These are phyloP conservation scores for Tipula unca DNA, from an alignment of 2,888 invertebrate species.

Conservation along the genomic window DNA sequence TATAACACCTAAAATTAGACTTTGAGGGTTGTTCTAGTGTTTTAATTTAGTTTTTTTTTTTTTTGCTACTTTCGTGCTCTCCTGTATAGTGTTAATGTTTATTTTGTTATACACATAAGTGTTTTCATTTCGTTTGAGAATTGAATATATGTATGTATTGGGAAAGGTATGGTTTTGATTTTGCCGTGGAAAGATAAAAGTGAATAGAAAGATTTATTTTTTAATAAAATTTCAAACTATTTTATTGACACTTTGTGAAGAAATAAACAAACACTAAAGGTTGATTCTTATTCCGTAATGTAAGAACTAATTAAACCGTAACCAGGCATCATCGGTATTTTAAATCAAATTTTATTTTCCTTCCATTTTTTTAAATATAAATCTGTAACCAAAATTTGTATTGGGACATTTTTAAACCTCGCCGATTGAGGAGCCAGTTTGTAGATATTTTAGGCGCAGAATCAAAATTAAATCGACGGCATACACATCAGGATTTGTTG, in stretches of 20 bases:
- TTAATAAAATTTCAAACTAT: background rate
- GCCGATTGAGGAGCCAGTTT: too few relatives aligned
- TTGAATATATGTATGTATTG: background rate
- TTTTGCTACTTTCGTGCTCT: background rate
- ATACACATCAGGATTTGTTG: too few relatives aligned
- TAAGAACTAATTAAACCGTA: too few relatives aligned
- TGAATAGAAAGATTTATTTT: background rate
- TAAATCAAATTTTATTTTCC: too few relatives aligned
- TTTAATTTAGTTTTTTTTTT: background rate
- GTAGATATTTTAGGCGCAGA: too few relatives aligned
- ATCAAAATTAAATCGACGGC: too few relatives aligned
- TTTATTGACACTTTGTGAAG: background rate
- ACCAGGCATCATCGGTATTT: too few relatives aligned
- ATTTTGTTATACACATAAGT: background rate
- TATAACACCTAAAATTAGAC: background rate
- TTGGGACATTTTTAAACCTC: too few relatives aligned
- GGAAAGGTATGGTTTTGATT: background rate
- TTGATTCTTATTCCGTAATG: too few relatives aligned
- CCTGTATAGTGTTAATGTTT: background rate
- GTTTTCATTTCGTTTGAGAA: background rate
- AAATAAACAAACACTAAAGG: background rate
- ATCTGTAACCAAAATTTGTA: too few relatives aligned
- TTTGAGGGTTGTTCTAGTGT: constrained; percentile 8
- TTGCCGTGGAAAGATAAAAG: background rate
- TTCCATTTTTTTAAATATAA: too few relatives aligned